A percentile compares a stretch with the other conserved stretches of the same genome.
Evolutionary conservation across 2,113 vertebrate genomes (phyloP).

Genomic region (Ceyx margarethae): DNA sequence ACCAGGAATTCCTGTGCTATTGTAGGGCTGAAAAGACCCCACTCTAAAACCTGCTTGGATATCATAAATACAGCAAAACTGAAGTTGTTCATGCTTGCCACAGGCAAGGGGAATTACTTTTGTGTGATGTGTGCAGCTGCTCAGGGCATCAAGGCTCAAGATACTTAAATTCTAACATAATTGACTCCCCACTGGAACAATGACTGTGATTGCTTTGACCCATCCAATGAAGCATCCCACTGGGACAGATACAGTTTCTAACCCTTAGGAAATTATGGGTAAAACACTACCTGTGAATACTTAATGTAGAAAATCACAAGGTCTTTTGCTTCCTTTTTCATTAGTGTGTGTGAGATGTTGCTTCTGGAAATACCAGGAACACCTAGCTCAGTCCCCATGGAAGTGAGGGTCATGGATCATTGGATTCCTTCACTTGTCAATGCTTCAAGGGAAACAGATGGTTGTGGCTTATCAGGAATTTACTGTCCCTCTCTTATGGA

Average conservation of each 20-base stretch:
- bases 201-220: neutral
- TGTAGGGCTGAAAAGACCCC: neutral
- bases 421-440: neutral
- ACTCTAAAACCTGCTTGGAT: neutral
- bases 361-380: neutral
- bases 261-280: neutral
- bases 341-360: neutral
- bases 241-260: neutral
- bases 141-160: neutral
- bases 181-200: neutral
- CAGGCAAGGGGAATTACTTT: neutral
- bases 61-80: neutral
- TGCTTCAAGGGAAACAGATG: neutral
- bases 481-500: neutral
- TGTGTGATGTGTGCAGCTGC: neutral
- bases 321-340: neutral
- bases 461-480: neutral
- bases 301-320: neutral
- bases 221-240: neutral
- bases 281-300: neutral
- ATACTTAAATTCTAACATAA: neutral
- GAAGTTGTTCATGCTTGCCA: neutral
- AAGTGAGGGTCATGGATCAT: neutral
- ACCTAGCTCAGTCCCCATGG: neutral
- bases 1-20: neutral